phyloP scores from a whole-genome alignment of 2,888 invertebrate species.

The Polylopha cassiicola region DNA sequence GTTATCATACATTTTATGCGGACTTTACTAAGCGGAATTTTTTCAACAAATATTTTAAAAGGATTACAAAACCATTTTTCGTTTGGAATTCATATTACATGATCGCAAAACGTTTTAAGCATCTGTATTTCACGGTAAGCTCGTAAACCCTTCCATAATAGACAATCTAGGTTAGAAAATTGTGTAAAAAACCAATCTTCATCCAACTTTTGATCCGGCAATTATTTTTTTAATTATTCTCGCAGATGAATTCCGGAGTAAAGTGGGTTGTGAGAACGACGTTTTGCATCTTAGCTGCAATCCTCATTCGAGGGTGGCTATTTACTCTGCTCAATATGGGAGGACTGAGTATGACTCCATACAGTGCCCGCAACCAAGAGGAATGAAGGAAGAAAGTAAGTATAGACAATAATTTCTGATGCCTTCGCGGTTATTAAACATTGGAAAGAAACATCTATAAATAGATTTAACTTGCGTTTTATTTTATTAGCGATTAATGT shows the following conservation, averaged over 20 bases:
- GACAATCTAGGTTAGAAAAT: constrained; percentile 6
- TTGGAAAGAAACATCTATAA: too few species aligned
- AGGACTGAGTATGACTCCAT: constrained; percentile 91
- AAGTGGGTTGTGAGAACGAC: constrained; percentile 95
- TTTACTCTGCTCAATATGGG: constrained; percentile 95
- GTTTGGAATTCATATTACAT: too few species aligned
- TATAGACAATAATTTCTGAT: constrained; percentile 34
- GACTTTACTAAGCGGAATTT: too few species aligned
- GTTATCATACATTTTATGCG: too few species aligned
- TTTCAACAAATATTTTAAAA: too few species aligned
- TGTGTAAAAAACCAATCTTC: constrained; percentile 4
- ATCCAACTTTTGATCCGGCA: constrained; percentile 1
- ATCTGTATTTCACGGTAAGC: too few species aligned
- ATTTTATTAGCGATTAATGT: too few species aligned
- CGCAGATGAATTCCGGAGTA: constrained; percentile 94
- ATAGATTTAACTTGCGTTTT: too few species aligned
- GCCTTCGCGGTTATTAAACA: too few species aligned
- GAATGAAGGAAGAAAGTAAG: constrained; percentile 93
- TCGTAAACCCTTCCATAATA: constrained; percentile 1
- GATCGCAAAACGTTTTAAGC: too few species aligned
- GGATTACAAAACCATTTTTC: too few species aligned
- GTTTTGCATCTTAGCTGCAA: constrained; percentile 91
- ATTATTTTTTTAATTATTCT: constrained; percentile 7
- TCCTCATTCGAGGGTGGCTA: constrained; percentile 90
- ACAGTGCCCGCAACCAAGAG: constrained; percentile 90